These are phyloP conservation scores for Chloropsis hardwickii DNA, from an alignment of 2,113 vertebrate species.

Conservation along the genomic window DNA sequence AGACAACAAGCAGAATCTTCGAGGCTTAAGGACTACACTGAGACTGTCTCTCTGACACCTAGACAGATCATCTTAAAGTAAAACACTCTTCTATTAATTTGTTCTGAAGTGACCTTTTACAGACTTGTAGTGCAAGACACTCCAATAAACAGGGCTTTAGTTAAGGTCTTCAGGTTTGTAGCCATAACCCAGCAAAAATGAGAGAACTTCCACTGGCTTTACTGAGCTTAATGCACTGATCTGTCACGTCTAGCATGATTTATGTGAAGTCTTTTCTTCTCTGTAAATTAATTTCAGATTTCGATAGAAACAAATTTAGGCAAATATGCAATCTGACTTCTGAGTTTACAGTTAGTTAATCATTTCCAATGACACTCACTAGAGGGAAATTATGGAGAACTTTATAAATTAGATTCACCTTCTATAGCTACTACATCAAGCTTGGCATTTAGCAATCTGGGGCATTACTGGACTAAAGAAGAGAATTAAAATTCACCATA, in stretches of 20 bases:
- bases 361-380: neutral
- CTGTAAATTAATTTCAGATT: constrained; percentile 12
- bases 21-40: neutral
- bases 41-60: neutral
- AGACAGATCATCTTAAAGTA: neutral
- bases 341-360: constrained; percentile 31
- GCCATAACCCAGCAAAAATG: neutral
- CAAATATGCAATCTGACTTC: neutral
- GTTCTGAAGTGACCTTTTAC: neutral
- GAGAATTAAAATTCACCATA: neutral
- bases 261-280: neutral
- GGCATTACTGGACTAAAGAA: neutral
- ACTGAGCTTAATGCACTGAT: neutral
- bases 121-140: neutral
- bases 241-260: neutral
- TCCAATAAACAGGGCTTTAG: neutral
- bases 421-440: neutral
- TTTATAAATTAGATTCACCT: constrained; percentile 12
- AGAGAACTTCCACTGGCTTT: neutral
- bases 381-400: neutral
- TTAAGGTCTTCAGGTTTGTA: neutral
- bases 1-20: neutral
- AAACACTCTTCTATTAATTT: neutral
- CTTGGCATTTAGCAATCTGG: neutral
- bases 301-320: constrained; percentile 1